phyloP scores from a whole-genome alignment of 1,140 invertebrate species.

The Telenomus remus region DNA sequence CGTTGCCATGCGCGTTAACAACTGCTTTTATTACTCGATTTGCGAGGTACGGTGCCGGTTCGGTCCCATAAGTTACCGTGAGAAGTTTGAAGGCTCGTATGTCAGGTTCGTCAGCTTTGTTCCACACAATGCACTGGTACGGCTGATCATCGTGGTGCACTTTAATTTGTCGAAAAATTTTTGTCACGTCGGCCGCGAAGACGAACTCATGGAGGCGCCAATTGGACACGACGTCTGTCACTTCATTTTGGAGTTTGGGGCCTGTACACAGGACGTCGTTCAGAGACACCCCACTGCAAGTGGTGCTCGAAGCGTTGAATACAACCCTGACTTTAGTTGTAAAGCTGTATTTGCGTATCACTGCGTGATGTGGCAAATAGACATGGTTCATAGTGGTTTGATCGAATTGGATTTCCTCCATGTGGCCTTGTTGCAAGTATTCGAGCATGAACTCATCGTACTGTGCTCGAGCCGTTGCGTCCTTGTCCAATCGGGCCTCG shows the following conservation, averaged over 20 bases:
- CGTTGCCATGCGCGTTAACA: not conserved
- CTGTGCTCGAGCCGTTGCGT: no score
- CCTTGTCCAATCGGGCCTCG: no score
- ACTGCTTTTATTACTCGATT: not conserved
- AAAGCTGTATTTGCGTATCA: no score
- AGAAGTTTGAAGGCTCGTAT: not conserved
- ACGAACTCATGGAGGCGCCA: not conserved
- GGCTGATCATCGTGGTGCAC: not conserved
- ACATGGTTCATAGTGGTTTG: no score
- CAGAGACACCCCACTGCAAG: no score
- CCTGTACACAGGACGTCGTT: no score
- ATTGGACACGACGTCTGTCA: not conserved
- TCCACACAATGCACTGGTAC: not conserved
- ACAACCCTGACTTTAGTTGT: no score
- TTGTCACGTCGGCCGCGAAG: not conserved
- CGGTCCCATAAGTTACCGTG: not conserved
- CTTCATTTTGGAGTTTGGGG: not conserved
- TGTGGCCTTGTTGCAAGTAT: no score
- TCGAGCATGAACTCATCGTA: no score
- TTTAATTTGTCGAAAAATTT: not conserved
- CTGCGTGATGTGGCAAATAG: no score
- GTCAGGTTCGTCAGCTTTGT: not conserved
- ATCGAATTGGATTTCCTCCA: no score
- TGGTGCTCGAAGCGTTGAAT: no score
- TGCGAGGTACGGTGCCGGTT: not conserved